Percentiles rank a stretch among this genome's conserved stretches.
Conservation (phyloP, 2,888 invertebrate species). For the Crepidodera aurea region DNA sequence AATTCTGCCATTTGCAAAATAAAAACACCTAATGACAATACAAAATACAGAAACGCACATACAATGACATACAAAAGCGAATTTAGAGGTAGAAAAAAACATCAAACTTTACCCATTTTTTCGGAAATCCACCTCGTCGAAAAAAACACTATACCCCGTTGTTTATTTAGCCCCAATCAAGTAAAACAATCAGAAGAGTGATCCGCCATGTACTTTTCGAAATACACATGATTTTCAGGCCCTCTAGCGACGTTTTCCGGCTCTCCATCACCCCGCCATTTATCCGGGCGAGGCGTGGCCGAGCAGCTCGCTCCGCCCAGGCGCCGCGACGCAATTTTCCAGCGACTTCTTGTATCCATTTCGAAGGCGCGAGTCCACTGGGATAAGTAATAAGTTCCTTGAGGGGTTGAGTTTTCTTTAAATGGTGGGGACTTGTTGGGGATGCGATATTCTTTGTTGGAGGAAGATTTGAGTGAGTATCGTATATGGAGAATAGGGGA, state of each 20-base stretch:
- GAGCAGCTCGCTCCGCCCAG: constrained; percentile 44
- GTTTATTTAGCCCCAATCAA: constrained; percentile 48
- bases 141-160: constrained; percentile 44
- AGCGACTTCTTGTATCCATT: constrained; percentile 20
- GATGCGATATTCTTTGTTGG: not conserved
- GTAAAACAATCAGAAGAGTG: constrained; percentile 48
- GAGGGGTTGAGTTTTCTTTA: constrained; percentile 2
- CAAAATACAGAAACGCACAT: constrained; percentile 18
- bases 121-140: constrained; percentile 30
- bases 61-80: constrained; percentile 12
- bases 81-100: too few relatives aligned
- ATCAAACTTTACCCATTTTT: constrained; percentile 49
- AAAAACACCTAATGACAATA: too few relatives aligned
- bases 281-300: constrained; percentile 42
- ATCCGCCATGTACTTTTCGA: constrained; percentile 53
- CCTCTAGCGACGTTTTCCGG: constrained; percentile 54
- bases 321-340: constrained; percentile 30
- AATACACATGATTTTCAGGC: constrained; percentile 52
- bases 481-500: not conserved
- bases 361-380: not conserved
- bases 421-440: not conserved
- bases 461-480: not conserved
- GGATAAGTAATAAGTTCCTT: not conserved
- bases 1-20: too few relatives aligned
- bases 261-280: constrained; percentile 51